Conservation (phyloP, 2,113 vertebrate species). For the Aegithalos caudatus region DNA sequence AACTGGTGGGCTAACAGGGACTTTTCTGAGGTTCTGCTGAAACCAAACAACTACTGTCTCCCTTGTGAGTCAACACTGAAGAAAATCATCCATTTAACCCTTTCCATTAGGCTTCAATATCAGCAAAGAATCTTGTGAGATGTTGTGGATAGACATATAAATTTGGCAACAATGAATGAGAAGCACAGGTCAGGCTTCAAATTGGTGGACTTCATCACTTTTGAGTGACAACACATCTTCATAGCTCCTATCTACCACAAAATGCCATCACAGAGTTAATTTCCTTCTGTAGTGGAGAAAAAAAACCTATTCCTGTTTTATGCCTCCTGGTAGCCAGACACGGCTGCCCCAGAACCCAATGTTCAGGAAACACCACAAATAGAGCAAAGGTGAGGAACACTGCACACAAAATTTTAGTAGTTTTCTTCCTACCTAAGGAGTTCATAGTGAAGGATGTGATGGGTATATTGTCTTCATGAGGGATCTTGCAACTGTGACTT, state of each 20-base stretch:
- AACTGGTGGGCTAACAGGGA: background rate
- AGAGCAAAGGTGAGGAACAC: background rate
- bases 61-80: background rate
- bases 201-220: background rate
- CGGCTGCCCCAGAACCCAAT: background rate
- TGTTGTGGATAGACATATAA: accelerated
- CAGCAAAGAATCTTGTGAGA: background rate
- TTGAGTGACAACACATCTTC: background rate
- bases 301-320: background rate
- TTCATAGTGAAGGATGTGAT: background rate
- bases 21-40: background rate
- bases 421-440: background rate
- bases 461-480: background rate
- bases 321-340: background rate
- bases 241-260: background rate
- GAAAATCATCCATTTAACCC: background rate
- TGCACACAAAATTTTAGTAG: background rate
- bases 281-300: background rate
- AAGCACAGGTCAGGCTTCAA: background rate
- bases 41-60: background rate
- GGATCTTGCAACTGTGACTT: background rate
- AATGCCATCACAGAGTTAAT: background rate
- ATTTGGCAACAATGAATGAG: background rate
- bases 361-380: background rate
- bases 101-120: background rate